These are phyloP conservation scores for Actinemys pallida DNA, from an alignment of 2,113 vertebrate species.

Conservation along the genomic window DNA sequence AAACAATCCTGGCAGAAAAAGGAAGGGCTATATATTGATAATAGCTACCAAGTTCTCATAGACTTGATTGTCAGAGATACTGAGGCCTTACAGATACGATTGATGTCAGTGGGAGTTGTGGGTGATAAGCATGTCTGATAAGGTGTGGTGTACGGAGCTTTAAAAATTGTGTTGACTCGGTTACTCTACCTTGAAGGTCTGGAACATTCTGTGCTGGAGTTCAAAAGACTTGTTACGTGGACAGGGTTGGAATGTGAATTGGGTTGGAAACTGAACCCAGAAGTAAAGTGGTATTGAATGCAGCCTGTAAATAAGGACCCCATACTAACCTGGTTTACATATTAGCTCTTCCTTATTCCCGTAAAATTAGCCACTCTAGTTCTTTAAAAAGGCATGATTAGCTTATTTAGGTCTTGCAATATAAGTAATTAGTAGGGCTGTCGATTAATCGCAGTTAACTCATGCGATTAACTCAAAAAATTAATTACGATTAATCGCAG, in stretches of 20 bases:
- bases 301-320: neutral
- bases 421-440: neutral
- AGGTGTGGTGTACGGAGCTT: neutral
- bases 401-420: neutral
- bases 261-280: neutral
- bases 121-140: neutral
- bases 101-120: neutral
- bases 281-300: accelerated
- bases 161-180: neutral
- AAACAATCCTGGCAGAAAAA: neutral
- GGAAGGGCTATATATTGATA: neutral
- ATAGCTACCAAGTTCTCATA: neutral
- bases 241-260: neutral
- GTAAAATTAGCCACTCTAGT: neutral
- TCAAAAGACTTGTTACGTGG: neutral
- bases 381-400: neutral
- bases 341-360: neutral
- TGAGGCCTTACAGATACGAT: neutral
- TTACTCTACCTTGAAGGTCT: neutral
- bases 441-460: no score
- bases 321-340: neutral
- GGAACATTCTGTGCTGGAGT: neutral
- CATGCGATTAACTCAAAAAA: no score
- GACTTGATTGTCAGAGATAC: neutral
- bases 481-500: no score